Evolutionary conservation across 2,888 invertebrate species (phyloP).

Genomic region (Cerastis rubricosa): DNA sequence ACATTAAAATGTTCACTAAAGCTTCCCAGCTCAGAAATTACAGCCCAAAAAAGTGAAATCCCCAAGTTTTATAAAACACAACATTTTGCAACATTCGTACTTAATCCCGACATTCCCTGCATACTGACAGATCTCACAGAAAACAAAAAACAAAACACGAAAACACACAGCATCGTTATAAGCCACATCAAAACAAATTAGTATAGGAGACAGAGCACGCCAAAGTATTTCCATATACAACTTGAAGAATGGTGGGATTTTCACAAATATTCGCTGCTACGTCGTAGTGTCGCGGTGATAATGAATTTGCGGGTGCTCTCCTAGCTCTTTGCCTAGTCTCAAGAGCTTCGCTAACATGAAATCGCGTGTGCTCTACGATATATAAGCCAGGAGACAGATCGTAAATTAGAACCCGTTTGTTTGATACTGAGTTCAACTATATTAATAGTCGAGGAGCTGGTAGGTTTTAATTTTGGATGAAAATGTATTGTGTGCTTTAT

Average conservation of each 20-base stretch:
- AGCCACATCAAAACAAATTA: constrained; percentile 53
- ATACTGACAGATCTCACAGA: constrained; percentile 19
- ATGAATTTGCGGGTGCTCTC: constrained; percentile 59
- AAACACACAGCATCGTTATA: constrained; percentile 34
- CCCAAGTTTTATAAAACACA: constrained; percentile 7
- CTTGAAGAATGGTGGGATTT: constrained; percentile 40
- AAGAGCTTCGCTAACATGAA: constrained; percentile 58
- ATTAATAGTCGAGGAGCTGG: constrained; percentile 47
- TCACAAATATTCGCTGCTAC: constrained; percentile 52
- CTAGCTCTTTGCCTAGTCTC: constrained; percentile 57
- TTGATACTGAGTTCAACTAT: constrained; percentile 42
- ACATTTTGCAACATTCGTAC: constrained; percentile 23
- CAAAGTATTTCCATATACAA: constrained; percentile 58
- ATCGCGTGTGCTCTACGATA: constrained; percentile 59
- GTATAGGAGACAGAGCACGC: constrained; percentile 37
- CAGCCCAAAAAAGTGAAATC: constrained; percentile 1
- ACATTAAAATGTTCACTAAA: constrained; percentile 16
- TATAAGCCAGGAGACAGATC: constrained; percentile 62
- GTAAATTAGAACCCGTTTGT: constrained; percentile 63
- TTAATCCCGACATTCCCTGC: constrained; percentile 38
- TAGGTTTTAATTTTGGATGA: constrained; percentile 26
- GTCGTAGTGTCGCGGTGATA: constrained; percentile 35
- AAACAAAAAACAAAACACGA: constrained; percentile 30
- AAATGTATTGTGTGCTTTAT: constrained; percentile 22
- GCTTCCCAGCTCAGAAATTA: constrained; percentile 1